Conservation (phyloP, 2,113 vertebrate species). For the Thinocorus orbignyianus region DNA sequence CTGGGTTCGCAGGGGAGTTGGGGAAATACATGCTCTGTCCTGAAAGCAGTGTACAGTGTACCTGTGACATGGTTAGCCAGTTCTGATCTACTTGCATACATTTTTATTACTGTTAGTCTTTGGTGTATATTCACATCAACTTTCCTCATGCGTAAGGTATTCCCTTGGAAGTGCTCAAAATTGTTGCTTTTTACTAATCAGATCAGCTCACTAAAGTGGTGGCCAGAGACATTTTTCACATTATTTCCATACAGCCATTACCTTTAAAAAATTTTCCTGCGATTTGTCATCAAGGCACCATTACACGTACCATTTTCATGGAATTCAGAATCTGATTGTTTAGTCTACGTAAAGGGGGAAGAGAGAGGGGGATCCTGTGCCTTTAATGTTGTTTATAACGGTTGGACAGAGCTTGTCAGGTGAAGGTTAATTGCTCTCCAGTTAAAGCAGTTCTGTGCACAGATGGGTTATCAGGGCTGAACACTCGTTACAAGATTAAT, state of each 20-base stretch:
- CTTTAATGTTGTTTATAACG: conserved; percentile 83
- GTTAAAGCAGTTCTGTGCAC: conserved; percentile 81
- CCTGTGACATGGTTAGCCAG: neutral
- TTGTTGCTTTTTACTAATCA: neutral
- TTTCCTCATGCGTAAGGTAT: conserved; percentile 23
- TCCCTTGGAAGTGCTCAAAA: neutral
- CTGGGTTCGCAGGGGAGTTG: neutral
- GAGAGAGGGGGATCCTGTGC: conserved; percentile 53
- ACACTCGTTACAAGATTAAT: conserved; percentile 89
- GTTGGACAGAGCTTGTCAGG: conserved; percentile 79
- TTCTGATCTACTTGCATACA: conserved; percentile 15
- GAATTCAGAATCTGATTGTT: conserved; percentile 74
- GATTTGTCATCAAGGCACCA: neutral
- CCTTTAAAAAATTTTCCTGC: neutral
- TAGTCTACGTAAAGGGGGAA: conserved; percentile 65
- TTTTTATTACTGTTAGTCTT: conserved; percentile 36
- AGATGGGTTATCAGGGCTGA: conserved; percentile 89
- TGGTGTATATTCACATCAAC: neutral
- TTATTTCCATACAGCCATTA: neutral
- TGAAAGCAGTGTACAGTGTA: neutral
- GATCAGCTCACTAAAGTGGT: neutral
- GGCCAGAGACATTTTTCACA: conserved; percentile 15
- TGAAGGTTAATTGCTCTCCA: conserved; percentile 85
- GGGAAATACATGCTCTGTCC: neutral
- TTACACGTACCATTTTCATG: conserved; percentile 54